Evolutionary conservation across 2,888 invertebrate species (phyloP), one percentile per base, ranked within the genome.

Genomic region (Cheilosia pagana): DNA sequence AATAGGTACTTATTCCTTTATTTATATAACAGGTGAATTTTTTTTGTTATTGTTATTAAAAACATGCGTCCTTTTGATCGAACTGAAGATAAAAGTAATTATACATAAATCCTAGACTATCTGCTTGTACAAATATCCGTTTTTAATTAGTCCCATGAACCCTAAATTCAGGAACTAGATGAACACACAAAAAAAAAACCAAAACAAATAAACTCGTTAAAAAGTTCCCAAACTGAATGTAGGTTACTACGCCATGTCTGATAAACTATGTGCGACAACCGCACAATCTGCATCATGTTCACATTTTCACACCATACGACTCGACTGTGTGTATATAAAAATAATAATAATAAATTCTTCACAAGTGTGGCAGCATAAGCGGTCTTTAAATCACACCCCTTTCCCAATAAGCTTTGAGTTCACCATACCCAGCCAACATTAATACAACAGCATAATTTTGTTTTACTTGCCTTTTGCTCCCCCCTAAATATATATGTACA

Each of bases 321-420:
- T 23, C 21, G 14, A 35, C n/a, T 23, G 6, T 23, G n/a, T 39
- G 39, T 16, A 21, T 71, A 35, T 52, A 35, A 21, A 41, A 10
- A 43, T 23, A 57, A 21, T 23, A 57, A 21, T 67, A 57, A 57
- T 45, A 45, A 55, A 23, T 57, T 48, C 16, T n/a, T 57, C 28
- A 45, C 21, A 45, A 48, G 55, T 63, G 50, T 57, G 55, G 28
- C 43, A 60, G 59, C 76, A 60, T 76, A 68, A 60, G 68, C 52
- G 50, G 19, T 16, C 57, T 39, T 43, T 41, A 31, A 60, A 70
- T 77, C 77, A 70, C 53, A 70, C 68, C 62, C 68, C 68, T 62
- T 77, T 62, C 77, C 60, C 76, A 68, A 68, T 31, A 76, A 68
- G 39, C 68, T 62, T 70, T 62, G 14, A 14, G 62, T 55, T 77